These are phyloP conservation scores for Aphelocoma californica DNA, from an alignment of 2,797 vertebrate genomes.

Conservation along the genomic window DNA sequence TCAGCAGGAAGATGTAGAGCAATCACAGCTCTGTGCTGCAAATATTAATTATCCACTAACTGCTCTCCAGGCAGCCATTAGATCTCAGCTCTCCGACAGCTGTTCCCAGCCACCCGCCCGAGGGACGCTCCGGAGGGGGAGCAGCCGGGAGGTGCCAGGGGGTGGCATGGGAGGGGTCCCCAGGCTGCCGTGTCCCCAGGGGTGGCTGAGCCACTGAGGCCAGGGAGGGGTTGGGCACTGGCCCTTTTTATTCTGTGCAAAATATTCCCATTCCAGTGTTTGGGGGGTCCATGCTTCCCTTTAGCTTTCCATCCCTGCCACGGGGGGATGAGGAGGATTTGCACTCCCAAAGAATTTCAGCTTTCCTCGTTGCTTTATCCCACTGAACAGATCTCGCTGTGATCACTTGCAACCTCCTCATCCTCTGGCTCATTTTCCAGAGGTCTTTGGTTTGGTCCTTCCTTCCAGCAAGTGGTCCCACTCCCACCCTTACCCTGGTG, in stretches of 20 bases:
- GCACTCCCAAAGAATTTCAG: neutral
- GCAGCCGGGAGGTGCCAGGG: neutral
- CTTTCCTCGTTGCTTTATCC: neutral
- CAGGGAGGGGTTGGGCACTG: neutral
- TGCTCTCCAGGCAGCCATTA: constrained; percentile 78
- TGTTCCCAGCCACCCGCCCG: constrained; percentile 60
- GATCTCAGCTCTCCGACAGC: constrained; percentile 68
- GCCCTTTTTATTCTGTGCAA: rapidly evolving
- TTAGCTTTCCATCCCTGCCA: rapidly evolving
- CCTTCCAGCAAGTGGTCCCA: neutral
- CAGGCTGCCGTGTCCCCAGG: rapidly evolving
- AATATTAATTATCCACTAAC: constrained; percentile 82
- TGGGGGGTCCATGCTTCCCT: rapidly evolving
- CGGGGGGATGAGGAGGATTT: neutral
- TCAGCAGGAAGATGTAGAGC: constrained; percentile 66
- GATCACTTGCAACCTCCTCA: rapidly evolving
- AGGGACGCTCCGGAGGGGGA: neutral
- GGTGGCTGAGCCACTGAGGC: rapidly evolving
- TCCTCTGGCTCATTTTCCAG: neutral
- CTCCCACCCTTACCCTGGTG: neutral
- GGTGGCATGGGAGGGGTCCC: neutral
- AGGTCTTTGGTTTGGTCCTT: neutral
- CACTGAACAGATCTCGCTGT: rapidly evolving
- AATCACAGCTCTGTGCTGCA: constrained; percentile 72
- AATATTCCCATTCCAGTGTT: rapidly evolving